A percentile compares a stretch with the other conserved stretches of the same genome.
Conservation (phyloP, 2,888 invertebrate genomes). For the Melinaea marsaeus region DNA sequence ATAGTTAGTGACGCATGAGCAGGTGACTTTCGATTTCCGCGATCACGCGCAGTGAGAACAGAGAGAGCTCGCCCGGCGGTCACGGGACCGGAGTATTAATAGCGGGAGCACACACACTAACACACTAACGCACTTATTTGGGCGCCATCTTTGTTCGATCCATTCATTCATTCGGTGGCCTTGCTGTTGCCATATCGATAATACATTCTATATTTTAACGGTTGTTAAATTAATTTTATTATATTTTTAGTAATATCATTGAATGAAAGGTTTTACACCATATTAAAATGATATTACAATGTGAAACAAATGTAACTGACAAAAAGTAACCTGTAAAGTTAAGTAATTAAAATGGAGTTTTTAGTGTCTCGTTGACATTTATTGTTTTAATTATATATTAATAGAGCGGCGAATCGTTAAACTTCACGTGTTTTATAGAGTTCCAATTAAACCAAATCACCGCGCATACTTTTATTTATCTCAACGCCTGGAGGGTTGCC, state of each 20-base stretch:
- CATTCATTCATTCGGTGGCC: conserved; percentile 10
- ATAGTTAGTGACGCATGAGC: neutral
- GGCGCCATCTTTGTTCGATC: conserved; percentile 3
- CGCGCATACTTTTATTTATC: conserved; percentile 30
- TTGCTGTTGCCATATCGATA: neutral
- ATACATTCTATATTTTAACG: too few relatives aligned
- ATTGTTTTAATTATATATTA: neutral
- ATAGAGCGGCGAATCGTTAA: neutral
- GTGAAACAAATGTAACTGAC: neutral
- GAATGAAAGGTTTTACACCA: neutral
- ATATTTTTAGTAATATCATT: neutral
- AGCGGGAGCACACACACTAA: conserved; percentile 14
- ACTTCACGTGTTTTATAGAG: neutral
- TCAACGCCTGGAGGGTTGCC: conserved; percentile 28
- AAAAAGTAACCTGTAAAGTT: neutral
- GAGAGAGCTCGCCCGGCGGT: conserved; percentile 12
- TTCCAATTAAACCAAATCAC: conserved; percentile 4
- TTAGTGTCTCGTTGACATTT: neutral
- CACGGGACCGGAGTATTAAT: conserved; percentile 22
- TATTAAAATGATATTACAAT: neutral
- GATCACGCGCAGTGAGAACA: conserved; percentile 16
- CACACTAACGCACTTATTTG: neutral
- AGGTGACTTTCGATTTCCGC: conserved; percentile 15
- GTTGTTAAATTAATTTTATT: too few relatives aligned
- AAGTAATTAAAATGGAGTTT: neutral